A percentile compares a stretch with the other conserved stretches of the same genome.
Conservation (phyloP, 2,113 vertebrate species). For the Vulpes ferrilata region DNA sequence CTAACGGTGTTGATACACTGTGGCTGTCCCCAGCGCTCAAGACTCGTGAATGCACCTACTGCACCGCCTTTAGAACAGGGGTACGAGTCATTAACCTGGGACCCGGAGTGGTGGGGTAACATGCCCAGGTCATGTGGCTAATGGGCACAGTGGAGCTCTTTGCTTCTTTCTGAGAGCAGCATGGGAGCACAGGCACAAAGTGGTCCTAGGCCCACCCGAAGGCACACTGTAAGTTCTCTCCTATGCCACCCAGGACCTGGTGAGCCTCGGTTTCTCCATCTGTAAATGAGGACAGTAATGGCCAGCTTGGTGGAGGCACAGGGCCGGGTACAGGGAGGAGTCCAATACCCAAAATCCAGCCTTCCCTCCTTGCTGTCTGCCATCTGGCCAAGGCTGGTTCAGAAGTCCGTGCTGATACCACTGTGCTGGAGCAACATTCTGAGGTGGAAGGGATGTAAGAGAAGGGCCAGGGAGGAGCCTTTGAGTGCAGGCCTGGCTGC, state of each 20-base stretch:
- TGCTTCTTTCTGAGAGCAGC: not conserved
- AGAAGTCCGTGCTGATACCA: fast-evolving
- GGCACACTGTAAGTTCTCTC: too few relatives aligned
- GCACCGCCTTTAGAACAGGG: fast-evolving
- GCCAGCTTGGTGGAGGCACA: not conserved
- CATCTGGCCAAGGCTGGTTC: not conserved
- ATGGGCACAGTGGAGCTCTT: too few relatives aligned
- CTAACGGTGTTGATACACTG: fast-evolving
- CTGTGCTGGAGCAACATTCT: not conserved
- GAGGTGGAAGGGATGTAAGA: too few relatives aligned
- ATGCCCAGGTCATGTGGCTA: fast-evolving
- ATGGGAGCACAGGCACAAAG: not conserved
- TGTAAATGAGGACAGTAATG: not conserved
- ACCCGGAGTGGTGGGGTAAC: not conserved
- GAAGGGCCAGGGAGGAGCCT: not conserved
- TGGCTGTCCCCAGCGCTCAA: not conserved
- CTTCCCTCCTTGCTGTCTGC: not conserved
- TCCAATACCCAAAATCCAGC: fast-evolving
- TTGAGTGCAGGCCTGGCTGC: not conserved
- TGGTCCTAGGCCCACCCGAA: not conserved
- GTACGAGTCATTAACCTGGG: not conserved
- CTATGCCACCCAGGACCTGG: not conserved
- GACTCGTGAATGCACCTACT: not conserved
- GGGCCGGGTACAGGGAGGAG: too few relatives aligned
- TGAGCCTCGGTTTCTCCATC: not conserved